phyloP scores from a whole-genome alignment of 2,113 vertebrate genomes.

The Cebus imitator region DNA sequence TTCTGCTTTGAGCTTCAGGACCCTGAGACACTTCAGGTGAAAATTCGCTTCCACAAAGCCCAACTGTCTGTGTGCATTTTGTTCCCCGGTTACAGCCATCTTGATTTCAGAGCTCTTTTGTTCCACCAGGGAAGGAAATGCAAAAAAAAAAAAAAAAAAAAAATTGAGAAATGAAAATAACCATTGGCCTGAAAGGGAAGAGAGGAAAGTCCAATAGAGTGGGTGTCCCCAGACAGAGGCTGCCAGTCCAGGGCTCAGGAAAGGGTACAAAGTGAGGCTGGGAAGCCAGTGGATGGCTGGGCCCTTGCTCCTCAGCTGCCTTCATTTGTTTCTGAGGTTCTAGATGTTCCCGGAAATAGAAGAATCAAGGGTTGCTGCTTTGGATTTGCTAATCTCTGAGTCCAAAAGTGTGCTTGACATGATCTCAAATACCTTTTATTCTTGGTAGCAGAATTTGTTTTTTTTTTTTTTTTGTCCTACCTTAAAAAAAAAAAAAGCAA shows the following conservation, averaged over 20 bases:
- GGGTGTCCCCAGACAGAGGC: not conserved
- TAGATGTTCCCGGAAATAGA: not conserved
- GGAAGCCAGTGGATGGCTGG: accelerated
- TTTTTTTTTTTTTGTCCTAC: not conserved
- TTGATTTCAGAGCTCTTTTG: conserved; percentile 52
- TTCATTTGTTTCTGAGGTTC: not conserved
- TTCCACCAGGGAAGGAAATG: not conserved
- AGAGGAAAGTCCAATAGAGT: too few relatives aligned
- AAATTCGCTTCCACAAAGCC: not conserved
- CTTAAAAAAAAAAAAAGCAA: not conserved
- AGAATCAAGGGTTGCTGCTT: not conserved
- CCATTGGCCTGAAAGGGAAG: not conserved
- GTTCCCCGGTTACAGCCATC: not conserved
- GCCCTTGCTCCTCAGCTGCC: not conserved
- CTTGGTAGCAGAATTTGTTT: not conserved
- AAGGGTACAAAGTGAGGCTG: accelerated
- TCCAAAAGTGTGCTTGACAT: not conserved
- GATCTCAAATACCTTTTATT: not conserved
- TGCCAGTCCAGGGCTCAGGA: accelerated
- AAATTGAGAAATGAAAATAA: not conserved
- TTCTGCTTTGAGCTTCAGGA: not conserved
- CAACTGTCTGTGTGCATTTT: not conserved
- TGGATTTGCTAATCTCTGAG: not conserved
- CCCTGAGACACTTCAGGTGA: not conserved
- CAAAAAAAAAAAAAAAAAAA: not conserved